These are phyloP conservation scores for Accipiter virgatus DNA, from an alignment of 2,113 vertebrate species.

Conservation along the genomic window DNA sequence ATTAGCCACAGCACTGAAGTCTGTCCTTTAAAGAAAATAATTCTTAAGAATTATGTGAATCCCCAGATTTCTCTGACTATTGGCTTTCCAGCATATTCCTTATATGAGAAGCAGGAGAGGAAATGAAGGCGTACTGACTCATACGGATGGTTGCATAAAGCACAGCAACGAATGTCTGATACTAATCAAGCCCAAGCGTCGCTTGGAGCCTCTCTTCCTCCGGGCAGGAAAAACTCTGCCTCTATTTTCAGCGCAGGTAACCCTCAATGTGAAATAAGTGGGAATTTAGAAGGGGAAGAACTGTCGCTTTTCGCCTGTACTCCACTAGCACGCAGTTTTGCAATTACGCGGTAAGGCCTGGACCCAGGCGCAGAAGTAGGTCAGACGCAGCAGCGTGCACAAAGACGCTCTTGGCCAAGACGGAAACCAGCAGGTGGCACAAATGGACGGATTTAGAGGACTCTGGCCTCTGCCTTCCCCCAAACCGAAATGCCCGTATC, in stretches of 20 bases:
- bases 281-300: too few species aligned
- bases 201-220: neutral
- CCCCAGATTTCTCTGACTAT: neutral
- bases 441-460: rapidly evolving
- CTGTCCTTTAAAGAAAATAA: neutral
- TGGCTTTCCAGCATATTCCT: neutral
- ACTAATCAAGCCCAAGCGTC: neutral
- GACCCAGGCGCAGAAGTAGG: neutral
- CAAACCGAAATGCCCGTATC: rapidly evolving
- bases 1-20: neutral
- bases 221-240: neutral
- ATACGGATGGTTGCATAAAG: neutral
- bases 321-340: rapidly evolving
- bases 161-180: neutral
- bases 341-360: rapidly evolving
- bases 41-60: neutral
- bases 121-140: neutral
- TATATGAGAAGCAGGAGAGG: rapidly evolving
- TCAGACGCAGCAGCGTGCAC: neutral
- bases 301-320: rapidly evolving
- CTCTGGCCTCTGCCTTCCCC: too few species aligned
- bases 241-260: neutral
- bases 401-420: neutral
- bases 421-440: neutral
- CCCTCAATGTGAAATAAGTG: rapidly evolving